Evolutionary conservation across 2,113 vertebrate species (phyloP), one percentile per base, ranked within the genome.

Genomic region (Edolisoma coerulescens): DNA sequence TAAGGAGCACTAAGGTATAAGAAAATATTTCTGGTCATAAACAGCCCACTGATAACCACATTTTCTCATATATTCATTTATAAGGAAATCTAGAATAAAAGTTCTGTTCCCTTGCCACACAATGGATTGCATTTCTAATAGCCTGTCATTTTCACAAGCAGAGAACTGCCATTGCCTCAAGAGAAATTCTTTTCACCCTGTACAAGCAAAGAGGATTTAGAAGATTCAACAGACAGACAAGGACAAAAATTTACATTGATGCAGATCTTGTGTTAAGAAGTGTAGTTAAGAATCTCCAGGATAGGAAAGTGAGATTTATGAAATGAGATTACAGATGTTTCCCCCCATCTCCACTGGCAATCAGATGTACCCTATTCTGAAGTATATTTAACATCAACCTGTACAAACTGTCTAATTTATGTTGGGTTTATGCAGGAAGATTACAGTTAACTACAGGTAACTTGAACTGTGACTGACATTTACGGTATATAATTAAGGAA

Each of bases 1-100:
- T 84, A 95, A 92, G 53, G 24, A 97, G 60, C 8, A 84, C 68
- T 86, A 86, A 80, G 44, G 69, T 89, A 78, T 53, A 89, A 85
- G 85, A 93, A 95, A 95, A 94, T 88, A 92, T 90, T 93, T 95
- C 92, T 94, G 69, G 56, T 88, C 80, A 88, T 96, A 96, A 95
- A 90, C 16, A 78, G 42, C 71, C 76, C 49, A 18, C 95, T 95
- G 73, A 96, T 96, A 95, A 84, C 44, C 13, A 27, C 45, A 49
- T 73, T 93, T 96, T 90, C 49, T 87, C 87, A 94, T 85, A 56
- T 39, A 76, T 82, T 76, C 6, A n/a, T 68, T 93, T 91, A 68
- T 60, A 85, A 77, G 23, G 60, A 93, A 87, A 93, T 57, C 57
- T 61, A 54, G 57, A 71, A 47, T 63, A 68, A 74, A 94, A 71